Evolutionary conservation across 2,888 invertebrate genomes (phyloP).

Genomic region (Electrophaes corylata): DNA sequence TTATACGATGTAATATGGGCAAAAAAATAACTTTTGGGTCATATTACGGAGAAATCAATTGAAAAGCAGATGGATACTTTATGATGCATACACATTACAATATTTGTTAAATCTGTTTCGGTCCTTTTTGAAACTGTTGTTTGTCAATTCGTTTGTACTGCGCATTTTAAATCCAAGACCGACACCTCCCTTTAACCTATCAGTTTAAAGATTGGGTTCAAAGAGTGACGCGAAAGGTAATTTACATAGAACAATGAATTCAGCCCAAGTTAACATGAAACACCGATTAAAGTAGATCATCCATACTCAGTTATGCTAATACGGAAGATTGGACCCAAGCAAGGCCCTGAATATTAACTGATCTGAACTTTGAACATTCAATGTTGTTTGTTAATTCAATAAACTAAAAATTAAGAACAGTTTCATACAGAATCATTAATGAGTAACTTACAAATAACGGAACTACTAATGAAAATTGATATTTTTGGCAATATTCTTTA

Average conservation of each 20-base stretch:
- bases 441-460: too few species aligned
- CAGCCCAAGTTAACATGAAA: constrained; percentile 11
- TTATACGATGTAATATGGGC: too few species aligned
- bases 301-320: constrained; percentile 22
- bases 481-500: too few species aligned
- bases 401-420: not conserved
- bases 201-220: not conserved
- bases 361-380: not conserved
- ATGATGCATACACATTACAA: too few species aligned
- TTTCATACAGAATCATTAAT: too few species aligned
- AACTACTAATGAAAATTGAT: too few species aligned
- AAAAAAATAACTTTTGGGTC: too few species aligned
- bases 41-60: too few species aligned
- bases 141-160: too few species aligned
- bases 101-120: too few species aligned
- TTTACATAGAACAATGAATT: constrained; percentile 20
- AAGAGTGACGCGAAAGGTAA: constrained; percentile 6
- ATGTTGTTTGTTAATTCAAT: not conserved
- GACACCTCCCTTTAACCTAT: not conserved
- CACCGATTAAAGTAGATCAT: constrained; percentile 12
- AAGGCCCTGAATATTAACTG: constrained; percentile 13
- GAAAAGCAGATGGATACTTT: too few species aligned
- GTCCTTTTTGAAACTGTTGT: too few species aligned
- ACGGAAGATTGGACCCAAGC: constrained; percentile 7
- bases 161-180: not conserved